These are phyloP conservation scores for Pantherophis vulpinus DNA, from an alignment of 2,797 vertebrate species.

Conservation along the genomic window DNA sequence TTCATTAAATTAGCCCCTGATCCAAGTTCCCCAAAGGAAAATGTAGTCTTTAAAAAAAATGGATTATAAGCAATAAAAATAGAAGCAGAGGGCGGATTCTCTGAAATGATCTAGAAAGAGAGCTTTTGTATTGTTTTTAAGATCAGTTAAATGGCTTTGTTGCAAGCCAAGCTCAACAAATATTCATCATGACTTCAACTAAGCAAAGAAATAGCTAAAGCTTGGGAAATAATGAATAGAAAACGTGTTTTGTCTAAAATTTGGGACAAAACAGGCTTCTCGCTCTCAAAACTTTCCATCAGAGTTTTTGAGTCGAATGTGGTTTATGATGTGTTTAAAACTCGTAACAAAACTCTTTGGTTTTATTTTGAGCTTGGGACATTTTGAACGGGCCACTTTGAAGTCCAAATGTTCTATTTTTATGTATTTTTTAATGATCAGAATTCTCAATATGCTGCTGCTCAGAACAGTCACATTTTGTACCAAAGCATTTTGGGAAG, in stretches of 20 bases:
- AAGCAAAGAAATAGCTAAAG: neutral
- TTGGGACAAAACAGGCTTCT: neutral
- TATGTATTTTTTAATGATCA: neutral
- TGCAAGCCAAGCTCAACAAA: neutral
- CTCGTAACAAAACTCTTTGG: neutral
- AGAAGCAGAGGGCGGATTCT: accelerated
- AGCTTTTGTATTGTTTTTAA: conserved; percentile 4
- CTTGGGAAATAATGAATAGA: neutral
- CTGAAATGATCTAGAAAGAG: conserved; percentile 20
- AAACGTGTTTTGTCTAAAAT: neutral
- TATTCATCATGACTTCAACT: neutral
- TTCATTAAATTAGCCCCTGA: conserved; percentile 53
- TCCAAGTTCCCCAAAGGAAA: conserved; percentile 39
- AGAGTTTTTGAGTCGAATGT: neutral
- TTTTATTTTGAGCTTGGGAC: neutral
- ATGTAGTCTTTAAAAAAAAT: conserved; percentile 32
- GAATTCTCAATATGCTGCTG: neutral
- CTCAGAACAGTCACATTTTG: neutral
- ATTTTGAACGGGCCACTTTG: neutral
- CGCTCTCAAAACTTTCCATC: neutral
- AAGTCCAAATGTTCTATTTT: neutral
- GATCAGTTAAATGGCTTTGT: neutral
- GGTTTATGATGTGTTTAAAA: neutral
- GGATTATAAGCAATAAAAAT: conserved; percentile 37
- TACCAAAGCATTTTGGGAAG: neutral